Evolutionary conservation across 2,888 invertebrate species (phyloP), one percentile per base, ranked within the genome.

Genomic region (Harpagoxenus sublaevis): DNA sequence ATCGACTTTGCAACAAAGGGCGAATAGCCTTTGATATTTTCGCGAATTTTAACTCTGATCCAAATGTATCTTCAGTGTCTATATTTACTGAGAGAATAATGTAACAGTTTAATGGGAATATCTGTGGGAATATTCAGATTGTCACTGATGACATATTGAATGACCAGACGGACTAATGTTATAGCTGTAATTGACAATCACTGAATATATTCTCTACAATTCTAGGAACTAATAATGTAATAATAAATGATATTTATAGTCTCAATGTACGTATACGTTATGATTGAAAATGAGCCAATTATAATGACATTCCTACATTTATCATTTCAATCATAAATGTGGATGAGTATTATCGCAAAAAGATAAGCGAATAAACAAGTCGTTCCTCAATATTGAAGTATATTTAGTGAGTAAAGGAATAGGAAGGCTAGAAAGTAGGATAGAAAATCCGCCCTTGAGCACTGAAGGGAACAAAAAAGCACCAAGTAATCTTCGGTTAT

Each of bases 151-250:
- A 71, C 71, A 23, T 60, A 60, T 28, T 60, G 60, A n/a, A 60
- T 60, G 60, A 39, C 28, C 60, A 71, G 60, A 39, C 70, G 60
- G 12, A 60, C 70, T 60, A 79, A 79, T 71, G 39, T 60, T 71
- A 71, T 71, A 71, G 12, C 42, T 45, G 9, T 70, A 68, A 70
- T 79, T 35, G 70, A 71, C 48, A 71, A 62, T 81, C 48, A 48
- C 39, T 18, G 57, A 23, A 12, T 45, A 28, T 35, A 75, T 75
- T 39, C 39, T 60, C 71, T 35, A 81, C 71, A 70, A 81, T 71
- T 81, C 39, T 48, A 60, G 60, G 9, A 60, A 48, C 60, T 51
- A n/a, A 39, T 71, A 28, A 28, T 57, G 35, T 12, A 48, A 71
- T 79, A 70, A 79, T 81, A 70, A 28, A 70, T n/a, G 3, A 5